A percentile compares a stretch with the other conserved stretches of the same genome.
phyloP scores from a whole-genome alignment of 2,113 vertebrate genomes.

The Prochilodus magdalenae region DNA sequence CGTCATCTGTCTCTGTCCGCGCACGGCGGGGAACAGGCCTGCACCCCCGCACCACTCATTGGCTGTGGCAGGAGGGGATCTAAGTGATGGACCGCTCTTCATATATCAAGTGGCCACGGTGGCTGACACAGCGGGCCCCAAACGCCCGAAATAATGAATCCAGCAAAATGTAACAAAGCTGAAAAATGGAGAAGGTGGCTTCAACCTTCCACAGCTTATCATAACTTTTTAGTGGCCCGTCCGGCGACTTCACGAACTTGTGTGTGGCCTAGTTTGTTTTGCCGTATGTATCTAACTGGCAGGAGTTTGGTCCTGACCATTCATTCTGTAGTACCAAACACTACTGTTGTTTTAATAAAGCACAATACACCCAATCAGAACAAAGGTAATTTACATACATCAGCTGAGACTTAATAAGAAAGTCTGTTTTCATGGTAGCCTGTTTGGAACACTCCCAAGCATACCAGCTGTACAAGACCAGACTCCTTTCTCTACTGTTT shows the following conservation, averaged over 20 bases:
- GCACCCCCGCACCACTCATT: conserved; percentile 68
- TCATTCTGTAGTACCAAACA: no score
- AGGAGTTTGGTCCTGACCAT: no score
- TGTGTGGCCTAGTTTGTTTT: conserved; percentile 39
- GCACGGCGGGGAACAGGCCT: conserved; percentile 65
- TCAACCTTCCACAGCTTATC: conserved; percentile 49
- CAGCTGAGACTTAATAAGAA: no score
- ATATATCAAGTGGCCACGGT: conserved; percentile 76
- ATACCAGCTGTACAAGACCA: no score
- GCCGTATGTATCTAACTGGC: no score
- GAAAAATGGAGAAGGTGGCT: conserved; percentile 73
- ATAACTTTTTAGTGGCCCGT: conserved; percentile 22
- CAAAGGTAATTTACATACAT: no score
- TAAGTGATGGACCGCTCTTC: conserved; percentile 78
- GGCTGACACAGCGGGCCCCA: conserved; percentile 75
- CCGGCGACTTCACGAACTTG: neutral
- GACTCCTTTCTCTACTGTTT: no score
- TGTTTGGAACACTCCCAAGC: no score
- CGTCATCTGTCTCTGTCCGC: conserved; percentile 79
- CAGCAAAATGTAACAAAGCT: conserved; percentile 76
- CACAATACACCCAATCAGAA: no score
- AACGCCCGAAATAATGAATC: conserved; percentile 79
- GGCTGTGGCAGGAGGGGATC: conserved; percentile 73
- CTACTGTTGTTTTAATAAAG: no score
- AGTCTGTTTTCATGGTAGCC: no score